Percentiles rank a stretch among this genome's conserved stretches.
phyloP scores from a whole-genome alignment of 2,113 vertebrate genomes.

The Onychostoma macrolepis region DNA sequence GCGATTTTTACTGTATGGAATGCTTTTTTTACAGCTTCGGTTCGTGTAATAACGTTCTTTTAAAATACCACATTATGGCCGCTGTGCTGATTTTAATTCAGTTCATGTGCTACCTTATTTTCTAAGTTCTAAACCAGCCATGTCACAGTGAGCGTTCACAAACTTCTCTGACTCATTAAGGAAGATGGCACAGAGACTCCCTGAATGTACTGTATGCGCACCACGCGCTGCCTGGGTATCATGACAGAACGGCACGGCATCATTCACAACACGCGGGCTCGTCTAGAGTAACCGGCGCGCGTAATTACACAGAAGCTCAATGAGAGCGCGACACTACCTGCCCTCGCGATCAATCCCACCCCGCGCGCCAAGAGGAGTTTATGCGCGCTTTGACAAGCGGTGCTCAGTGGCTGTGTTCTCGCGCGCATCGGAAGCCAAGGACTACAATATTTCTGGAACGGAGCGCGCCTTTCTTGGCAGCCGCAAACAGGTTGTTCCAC shows the following conservation, averaged over 20 bases:
- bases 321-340: constrained; percentile 63
- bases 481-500: constrained; percentile 33
- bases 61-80: neutral
- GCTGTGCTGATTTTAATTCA: neutral
- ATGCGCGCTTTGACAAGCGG: neutral
- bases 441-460: constrained; percentile 34
- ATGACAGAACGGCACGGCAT: constrained; percentile 22
- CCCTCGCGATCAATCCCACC: constrained; percentile 56
- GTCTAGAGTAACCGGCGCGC: neutral
- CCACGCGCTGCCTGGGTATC: neutral
- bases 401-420: constrained; percentile 50
- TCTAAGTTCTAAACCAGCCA: neutral
- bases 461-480: constrained; percentile 26
- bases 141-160: neutral
- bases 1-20: neutral
- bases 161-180: neutral
- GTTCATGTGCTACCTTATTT: neutral
- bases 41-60: neutral
- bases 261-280: neutral
- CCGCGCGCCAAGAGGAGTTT: constrained; percentile 39
- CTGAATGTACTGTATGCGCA: neutral
- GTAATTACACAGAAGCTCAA: constrained; percentile 51
- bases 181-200: neutral
- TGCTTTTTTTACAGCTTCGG: neutral
- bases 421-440: constrained; percentile 32